These are phyloP conservation scores for Tolmerus cingulatus DNA, from an alignment of 2,888 invertebrate species.

Conservation along the genomic window DNA sequence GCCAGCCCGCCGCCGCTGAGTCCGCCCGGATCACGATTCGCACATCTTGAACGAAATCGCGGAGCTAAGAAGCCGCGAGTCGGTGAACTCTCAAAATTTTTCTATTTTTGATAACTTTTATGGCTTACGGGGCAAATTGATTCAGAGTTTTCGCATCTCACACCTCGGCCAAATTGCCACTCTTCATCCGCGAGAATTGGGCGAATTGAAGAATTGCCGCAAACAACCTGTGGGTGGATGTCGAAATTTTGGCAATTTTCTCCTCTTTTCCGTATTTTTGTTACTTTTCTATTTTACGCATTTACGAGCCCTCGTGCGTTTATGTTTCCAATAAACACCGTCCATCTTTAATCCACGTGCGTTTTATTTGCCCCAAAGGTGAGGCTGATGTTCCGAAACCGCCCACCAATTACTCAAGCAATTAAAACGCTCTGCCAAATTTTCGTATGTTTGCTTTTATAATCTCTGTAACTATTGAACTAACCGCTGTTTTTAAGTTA, in stretches of 20 bases:
- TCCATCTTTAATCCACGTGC: background rate
- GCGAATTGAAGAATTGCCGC: background rate
- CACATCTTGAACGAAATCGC: background rate
- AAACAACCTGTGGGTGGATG: slow-evolving; percentile 14
- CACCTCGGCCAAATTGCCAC: background rate
- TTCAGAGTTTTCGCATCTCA: background rate
- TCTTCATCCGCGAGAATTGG: background rate
- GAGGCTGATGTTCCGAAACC: background rate
- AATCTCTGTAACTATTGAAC: background rate
- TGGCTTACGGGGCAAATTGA: background rate
- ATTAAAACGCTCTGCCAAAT: background rate
- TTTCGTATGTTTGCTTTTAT: background rate
- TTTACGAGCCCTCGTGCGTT: slow-evolving; percentile 12
- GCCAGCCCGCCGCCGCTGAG: background rate
- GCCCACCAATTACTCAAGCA: background rate
- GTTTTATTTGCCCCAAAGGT: background rate
- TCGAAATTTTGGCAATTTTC: background rate
- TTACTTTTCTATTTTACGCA: slow-evolving; percentile 1
- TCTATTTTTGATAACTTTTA: slow-evolving; percentile 13
- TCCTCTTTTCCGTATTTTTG: background rate
- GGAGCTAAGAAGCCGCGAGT: background rate
- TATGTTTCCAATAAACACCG: background rate
- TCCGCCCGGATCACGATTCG: background rate
- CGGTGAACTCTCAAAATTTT: slow-evolving; percentile 4
- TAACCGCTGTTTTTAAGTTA: background rate